Evolutionary conservation across 2,888 invertebrate species (phyloP).

Genomic region (Cheilosia vulpina): DNA sequence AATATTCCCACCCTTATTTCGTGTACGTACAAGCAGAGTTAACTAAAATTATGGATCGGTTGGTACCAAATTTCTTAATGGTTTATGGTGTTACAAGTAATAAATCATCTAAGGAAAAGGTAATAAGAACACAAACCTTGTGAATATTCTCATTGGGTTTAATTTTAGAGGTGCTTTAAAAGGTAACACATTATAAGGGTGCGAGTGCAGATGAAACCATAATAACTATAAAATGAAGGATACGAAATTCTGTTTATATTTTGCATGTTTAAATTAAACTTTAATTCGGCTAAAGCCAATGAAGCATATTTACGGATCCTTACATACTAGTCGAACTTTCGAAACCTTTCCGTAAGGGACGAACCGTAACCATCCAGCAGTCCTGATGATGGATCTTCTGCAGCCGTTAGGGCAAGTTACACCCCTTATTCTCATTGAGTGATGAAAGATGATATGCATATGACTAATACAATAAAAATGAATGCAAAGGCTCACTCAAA

Average conservation of each 20-base stretch:
- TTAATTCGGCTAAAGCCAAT: neutral
- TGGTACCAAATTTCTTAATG: constrained; percentile 16
- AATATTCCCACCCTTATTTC: no score
- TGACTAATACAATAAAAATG: constrained; percentile 24
- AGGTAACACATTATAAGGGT: neutral
- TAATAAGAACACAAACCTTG: constrained; percentile 16
- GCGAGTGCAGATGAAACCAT: neutral
- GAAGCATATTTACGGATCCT: neutral
- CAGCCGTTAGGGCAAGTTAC: neutral
- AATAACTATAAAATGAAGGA: neutral
- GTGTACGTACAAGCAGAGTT: no score
- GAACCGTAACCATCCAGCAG: neutral
- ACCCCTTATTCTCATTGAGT: constrained; percentile 16
- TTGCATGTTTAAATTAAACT: neutral
- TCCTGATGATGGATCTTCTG: neutral
- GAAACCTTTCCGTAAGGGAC: neutral
- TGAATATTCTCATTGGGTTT: neutral
- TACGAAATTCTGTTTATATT: neutral
- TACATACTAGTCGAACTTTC: neutral
- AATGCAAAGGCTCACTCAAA: constrained; percentile 23
- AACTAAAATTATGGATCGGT: neutral
- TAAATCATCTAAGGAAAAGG: constrained; percentile 23
- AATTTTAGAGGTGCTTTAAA: neutral
- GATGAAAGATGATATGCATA: constrained; percentile 24
- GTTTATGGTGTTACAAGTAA: constrained; percentile 43